Percentiles rank a stretch among this genome's conserved stretches.
These are phyloP conservation scores for Creontiades dilutus DNA, from an alignment of 2,888 invertebrate genomes.

Conservation along the genomic window DNA sequence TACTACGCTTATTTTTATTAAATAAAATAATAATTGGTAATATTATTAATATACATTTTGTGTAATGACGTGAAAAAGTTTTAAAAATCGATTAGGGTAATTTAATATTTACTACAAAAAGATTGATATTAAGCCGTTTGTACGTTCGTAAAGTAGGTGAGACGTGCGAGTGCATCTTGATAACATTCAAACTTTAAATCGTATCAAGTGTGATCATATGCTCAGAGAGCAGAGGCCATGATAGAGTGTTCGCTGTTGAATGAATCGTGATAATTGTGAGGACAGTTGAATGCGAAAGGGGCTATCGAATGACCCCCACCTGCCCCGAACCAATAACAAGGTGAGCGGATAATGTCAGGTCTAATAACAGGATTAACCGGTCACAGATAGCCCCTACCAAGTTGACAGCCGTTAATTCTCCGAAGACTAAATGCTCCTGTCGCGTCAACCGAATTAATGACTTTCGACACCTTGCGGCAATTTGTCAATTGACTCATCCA, in stretches of 20 bases:
- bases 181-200: too few relatives aligned
- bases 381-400: constrained; percentile 28
- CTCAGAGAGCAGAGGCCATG: neutral
- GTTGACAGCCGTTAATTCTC: constrained; percentile 39
- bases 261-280: constrained; percentile 36
- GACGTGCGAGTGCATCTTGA: too few relatives aligned
- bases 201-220: neutral
- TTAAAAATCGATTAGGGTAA: too few relatives aligned
- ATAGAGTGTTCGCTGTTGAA: constrained; percentile 13
- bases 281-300: constrained; percentile 29
- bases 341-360: constrained; percentile 42
- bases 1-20: too few relatives aligned
- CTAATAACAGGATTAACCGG: constrained; percentile 39
- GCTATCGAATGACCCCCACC: constrained; percentile 34
- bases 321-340: constrained; percentile 25
- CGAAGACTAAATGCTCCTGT: constrained; percentile 36
- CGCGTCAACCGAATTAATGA: constrained; percentile 32
- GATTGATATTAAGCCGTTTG: too few relatives aligned
- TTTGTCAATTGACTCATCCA: constrained; percentile 5
- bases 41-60: too few relatives aligned
- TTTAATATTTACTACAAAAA: too few relatives aligned
- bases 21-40: too few relatives aligned
- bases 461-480: constrained; percentile 35
- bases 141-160: too few relatives aligned
- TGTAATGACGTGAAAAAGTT: too few relatives aligned